Evolutionary conservation across 2,888 invertebrate genomes (phyloP).

Genomic region (Apodemia hepburni): DNA sequence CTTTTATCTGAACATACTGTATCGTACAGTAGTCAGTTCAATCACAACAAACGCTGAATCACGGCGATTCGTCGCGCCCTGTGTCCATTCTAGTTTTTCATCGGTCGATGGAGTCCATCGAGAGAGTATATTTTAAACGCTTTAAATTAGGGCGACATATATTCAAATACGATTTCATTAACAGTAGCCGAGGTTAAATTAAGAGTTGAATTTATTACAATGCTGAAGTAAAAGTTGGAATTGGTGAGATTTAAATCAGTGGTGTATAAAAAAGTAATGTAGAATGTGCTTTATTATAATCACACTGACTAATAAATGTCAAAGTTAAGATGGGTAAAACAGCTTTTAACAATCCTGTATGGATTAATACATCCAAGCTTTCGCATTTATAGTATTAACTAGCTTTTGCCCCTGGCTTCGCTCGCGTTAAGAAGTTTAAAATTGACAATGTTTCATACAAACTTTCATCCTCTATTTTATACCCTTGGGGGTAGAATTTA

Average conservation of each 20-base stretch:
- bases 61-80: constrained; percentile 68
- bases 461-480: too few relatives aligned
- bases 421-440: too few relatives aligned
- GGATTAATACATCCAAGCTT: too few relatives aligned
- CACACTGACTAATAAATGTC: too few relatives aligned
- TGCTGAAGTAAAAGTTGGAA: not conserved
- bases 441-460: too few relatives aligned
- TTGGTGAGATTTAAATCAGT: not conserved
- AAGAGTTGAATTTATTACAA: constrained; percentile 2
- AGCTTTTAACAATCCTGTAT: too few relatives aligned
- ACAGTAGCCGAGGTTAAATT: constrained; percentile 6
- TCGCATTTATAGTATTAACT: too few relatives aligned
- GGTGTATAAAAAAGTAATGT: not conserved
- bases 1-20: constrained; percentile 42
- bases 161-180: constrained; percentile 20
- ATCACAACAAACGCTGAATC: constrained; percentile 66
- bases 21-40: constrained; percentile 53
- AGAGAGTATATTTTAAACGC: constrained; percentile 27
- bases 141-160: constrained; percentile 29
- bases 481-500: too few relatives aligned
- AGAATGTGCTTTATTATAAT: not conserved
- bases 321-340: too few relatives aligned
- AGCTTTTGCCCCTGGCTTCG: too few relatives aligned
- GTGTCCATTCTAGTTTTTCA: constrained; percentile 61
- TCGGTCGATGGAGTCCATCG: constrained; percentile 27